Conservation (phyloP, 2,797 vertebrate genomes). For the Myripristis jacobus region DNA sequence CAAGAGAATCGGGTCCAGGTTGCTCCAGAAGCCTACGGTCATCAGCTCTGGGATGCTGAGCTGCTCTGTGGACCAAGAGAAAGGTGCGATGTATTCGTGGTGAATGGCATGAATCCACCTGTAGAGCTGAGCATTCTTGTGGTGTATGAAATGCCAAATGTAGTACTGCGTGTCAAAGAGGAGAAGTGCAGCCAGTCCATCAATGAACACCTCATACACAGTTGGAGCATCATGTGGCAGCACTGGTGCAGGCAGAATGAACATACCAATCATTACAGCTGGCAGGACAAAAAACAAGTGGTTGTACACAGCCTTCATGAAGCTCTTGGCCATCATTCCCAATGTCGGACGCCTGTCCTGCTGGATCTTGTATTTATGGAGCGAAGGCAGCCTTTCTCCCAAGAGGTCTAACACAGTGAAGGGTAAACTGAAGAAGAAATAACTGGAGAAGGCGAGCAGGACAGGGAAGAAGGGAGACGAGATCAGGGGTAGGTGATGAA, state of each 20-base stretch:
- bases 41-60: conserved; percentile 83
- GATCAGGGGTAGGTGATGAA: conserved; percentile 69
- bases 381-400: conserved; percentile 69
- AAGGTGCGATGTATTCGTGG: conserved; percentile 81
- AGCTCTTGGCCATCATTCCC: conserved; percentile 76
- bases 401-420: conserved; percentile 79
- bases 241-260: conserved; percentile 61
- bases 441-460: conserved; percentile 79
- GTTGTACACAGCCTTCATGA: conserved; percentile 70
- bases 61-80: conserved; percentile 82
- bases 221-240: conserved; percentile 73
- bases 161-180: conserved; percentile 84
- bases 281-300: conserved; percentile 81
- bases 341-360: conserved; percentile 69
- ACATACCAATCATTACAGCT: conserved; percentile 57
- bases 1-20: conserved; percentile 78
- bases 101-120: conserved; percentile 81
- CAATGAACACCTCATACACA: conserved; percentile 65
- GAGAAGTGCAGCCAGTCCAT: conserved; percentile 75
- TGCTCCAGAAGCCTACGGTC: conserved; percentile 83
- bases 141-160: conserved; percentile 82
- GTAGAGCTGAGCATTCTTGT: conserved; percentile 81
- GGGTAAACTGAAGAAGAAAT: conserved; percentile 80
- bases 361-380: conserved; percentile 84
- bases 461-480: conserved; percentile 79